Percentiles rank a stretch among this genome's conserved stretches.
phyloP scores from a whole-genome alignment of 2,113 vertebrate species.

The Monopterus albus region DNA sequence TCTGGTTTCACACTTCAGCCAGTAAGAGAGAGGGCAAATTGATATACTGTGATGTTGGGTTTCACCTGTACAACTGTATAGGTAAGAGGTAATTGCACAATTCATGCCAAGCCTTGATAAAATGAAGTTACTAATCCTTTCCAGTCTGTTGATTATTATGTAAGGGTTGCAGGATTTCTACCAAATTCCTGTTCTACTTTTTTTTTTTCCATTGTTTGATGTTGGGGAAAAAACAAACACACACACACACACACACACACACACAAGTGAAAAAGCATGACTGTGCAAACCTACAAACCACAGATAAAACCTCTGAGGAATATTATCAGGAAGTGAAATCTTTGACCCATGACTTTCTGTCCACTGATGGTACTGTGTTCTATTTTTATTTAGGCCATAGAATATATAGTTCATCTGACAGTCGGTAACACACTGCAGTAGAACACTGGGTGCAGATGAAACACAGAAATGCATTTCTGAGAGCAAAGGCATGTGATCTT shows the following conservation, averaged over 20 bases:
- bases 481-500: not conserved
- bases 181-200: not conserved
- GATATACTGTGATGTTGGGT: not conserved
- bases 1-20: not conserved
- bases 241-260: too few relatives aligned
- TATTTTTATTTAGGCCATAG: too few relatives aligned
- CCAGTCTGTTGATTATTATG: not conserved
- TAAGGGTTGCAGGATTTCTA: constrained; percentile 16
- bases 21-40: not conserved
- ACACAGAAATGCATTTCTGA: too few relatives aligned
- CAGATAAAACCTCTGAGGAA: not conserved
- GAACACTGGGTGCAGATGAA: not conserved
- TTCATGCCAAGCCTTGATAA: constrained; percentile 3
- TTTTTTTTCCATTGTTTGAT: not conserved
- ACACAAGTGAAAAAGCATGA: not conserved
- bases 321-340: not conserved
- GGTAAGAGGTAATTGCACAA: constrained; percentile 5
- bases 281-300: too few relatives aligned
- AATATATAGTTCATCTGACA: not conserved
- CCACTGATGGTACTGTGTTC: not conserved
- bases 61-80: not conserved
- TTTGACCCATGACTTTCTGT: not conserved
- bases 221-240: not conserved
- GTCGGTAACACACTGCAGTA: not conserved
- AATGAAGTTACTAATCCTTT: constrained; percentile 17